Conservation (phyloP, 2,797 vertebrate genomes). For the Agapornis canus region DNA sequence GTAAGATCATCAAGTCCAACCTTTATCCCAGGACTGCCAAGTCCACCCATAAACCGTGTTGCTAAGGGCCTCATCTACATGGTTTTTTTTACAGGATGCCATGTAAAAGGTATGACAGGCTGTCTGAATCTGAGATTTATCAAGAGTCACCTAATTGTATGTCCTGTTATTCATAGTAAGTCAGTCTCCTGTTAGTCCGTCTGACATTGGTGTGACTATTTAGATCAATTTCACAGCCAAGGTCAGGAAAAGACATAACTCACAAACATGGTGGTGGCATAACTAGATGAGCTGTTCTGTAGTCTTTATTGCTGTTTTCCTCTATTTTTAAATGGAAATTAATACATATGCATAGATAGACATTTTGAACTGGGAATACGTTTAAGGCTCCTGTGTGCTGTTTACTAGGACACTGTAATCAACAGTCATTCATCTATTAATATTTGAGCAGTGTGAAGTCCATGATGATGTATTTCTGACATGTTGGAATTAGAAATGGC, state of each 20-base stretch:
- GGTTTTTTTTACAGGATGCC: neutral
- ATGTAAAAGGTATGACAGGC: neutral
- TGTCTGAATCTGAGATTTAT: neutral
- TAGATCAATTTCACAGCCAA: neutral
- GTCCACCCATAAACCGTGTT: neutral
- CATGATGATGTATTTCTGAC: neutral
- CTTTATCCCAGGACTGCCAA: neutral
- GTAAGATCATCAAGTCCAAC: neutral
- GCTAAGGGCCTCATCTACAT: neutral
- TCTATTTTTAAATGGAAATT: neutral
- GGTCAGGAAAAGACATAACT: neutral
- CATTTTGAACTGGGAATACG: neutral
- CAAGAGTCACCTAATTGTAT: neutral
- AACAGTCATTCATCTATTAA: neutral
- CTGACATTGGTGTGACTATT: neutral
- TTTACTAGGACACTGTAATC: neutral
- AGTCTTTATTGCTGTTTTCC: neutral
- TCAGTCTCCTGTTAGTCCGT: accelerated
- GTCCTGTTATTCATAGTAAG: accelerated
- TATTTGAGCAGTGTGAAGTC: neutral
- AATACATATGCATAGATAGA: neutral
- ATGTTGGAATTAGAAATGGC: neutral
- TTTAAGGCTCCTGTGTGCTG: neutral
- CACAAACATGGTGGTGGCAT: neutral
- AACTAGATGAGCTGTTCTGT: neutral